Percentiles rank a stretch among this genome's conserved stretches.
Conservation (phyloP, 2,888 invertebrate species). For the Choreutis nemorana region DNA sequence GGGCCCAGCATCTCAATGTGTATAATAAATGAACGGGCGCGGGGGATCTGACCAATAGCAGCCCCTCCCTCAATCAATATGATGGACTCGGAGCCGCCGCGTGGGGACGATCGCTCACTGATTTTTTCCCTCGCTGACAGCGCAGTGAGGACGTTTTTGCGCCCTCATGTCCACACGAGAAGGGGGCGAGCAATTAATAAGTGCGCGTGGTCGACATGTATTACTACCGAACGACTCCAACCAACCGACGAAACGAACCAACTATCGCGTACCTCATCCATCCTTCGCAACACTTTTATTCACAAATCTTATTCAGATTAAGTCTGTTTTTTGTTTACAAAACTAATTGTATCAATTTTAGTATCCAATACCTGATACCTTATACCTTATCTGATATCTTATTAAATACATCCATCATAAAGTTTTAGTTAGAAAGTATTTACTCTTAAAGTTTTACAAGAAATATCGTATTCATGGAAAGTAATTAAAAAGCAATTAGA, state of each 20-base stretch:
- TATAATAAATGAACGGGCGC: constrained; percentile 68
- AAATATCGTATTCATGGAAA: constrained; percentile 33
- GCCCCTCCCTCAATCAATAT: constrained; percentile 69
- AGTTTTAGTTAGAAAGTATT: too few relatives aligned
- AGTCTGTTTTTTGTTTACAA: too few relatives aligned
- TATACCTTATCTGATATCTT: too few relatives aligned
- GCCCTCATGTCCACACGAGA: constrained; percentile 44
- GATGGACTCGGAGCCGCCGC: constrained; percentile 66
- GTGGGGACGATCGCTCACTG: constrained; percentile 68
- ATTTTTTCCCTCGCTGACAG: constrained; percentile 67
- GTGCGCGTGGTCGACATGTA: constrained; percentile 37
- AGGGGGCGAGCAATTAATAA: constrained; percentile 63
- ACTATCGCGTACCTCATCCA: too few relatives aligned
- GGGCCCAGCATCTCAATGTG: constrained; percentile 58
- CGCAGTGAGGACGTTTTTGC: constrained; percentile 61
- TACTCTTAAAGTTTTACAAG: too few relatives aligned
- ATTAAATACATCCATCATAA: too few relatives aligned
- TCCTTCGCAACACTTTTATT: too few relatives aligned
- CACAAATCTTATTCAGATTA: too few relatives aligned
- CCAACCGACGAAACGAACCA: too few relatives aligned
- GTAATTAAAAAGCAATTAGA: constrained; percentile 64
- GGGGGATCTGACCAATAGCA: constrained; percentile 63
- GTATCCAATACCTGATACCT: too few relatives aligned
- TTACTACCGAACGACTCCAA: too few relatives aligned
- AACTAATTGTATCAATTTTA: too few relatives aligned